Evolutionary conservation across 2,888 invertebrate species (phyloP), one percentile per base, ranked within the genome.

Genomic region (Taphrorychus bicolor): DNA sequence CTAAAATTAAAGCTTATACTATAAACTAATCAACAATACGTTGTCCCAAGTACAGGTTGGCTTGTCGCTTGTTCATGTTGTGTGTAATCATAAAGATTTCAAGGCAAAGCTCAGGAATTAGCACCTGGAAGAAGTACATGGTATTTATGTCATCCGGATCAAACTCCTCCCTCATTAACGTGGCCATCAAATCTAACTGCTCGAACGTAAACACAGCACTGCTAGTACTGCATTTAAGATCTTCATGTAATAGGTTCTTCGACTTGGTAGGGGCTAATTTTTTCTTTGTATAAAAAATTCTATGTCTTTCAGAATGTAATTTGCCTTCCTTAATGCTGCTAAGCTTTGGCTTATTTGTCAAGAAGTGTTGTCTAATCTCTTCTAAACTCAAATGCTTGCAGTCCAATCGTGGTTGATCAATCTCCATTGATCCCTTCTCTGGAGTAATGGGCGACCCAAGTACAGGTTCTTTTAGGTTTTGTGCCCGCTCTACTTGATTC

Each of bases 21-120:
- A n/a, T 3, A 45, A 9, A 18, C 22, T 22, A 52, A 4, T 66
- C 65, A 49, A 76, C 51, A 14, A 78, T 77, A 23, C 73, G 66
- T 17, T 72, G 62, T 42, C 74, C 73, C 42, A 80, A 73, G 73
- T 79, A 79, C 3, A 2, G 17, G n/a, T 23, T 70, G 52, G 23
- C 73, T 49, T 54, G 78, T 76, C 54, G 73, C 72, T 48, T 74
- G 70, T 24, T 72, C 54, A 16, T 64, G 66, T 70, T 52, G 71
- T 80, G 74, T 5, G 59, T 72, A 23, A 79, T 76, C 77, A 78
- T 79, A 71, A 80, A 81, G 59, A 80, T 76, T 68, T 74, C 76
- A 9, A 78, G 62, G 68, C 81, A 81, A 7, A 80, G 60, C 66
- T 80, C 79, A 0, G 80, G 80, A 59, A 80, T 66, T 59, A 81